A percentile compares a stretch with the other conserved stretches of the same genome.
These are phyloP conservation scores for Hassar affinis DNA, from an alignment of 2,113 vertebrate genomes.

Conservation along the genomic window DNA sequence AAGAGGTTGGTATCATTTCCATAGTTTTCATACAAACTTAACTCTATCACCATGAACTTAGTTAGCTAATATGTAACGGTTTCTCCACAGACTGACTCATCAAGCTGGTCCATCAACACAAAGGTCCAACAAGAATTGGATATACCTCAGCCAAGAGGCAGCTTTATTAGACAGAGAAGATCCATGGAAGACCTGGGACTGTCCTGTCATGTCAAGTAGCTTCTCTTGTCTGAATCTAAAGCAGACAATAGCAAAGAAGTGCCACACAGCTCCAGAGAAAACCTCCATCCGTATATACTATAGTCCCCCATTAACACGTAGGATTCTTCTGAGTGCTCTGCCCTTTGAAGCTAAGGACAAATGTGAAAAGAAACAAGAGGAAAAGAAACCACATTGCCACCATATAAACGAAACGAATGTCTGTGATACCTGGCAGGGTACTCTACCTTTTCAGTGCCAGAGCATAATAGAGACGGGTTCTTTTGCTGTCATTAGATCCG, in stretches of 20 bases:
- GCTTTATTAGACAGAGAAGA: conserved; percentile 67
- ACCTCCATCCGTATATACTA: conserved; percentile 90
- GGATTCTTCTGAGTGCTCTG: conserved; percentile 62
- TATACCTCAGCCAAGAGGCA: conserved; percentile 76
- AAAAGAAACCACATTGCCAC: not conserved
- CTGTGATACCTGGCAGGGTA: conserved; percentile 76
- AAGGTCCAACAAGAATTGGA: conserved; percentile 71
- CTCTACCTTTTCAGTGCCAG: conserved; percentile 75
- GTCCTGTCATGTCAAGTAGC: conserved; percentile 70
- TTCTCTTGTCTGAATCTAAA: conserved; percentile 73
- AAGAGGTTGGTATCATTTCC: conserved; percentile 74
- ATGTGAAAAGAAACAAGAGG: conserved; percentile 22
- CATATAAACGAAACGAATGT: conserved; percentile 56
- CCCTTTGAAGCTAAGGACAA: conserved; percentile 35
- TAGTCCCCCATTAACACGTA: conserved; percentile 86
- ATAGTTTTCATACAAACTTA: conserved; percentile 12
- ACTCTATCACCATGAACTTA: not conserved
- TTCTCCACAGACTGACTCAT: conserved; percentile 69
- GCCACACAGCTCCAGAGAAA: conserved; percentile 90
- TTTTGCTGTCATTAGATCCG: conserved; percentile 39
- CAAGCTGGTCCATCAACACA: conserved; percentile 76
- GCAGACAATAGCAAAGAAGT: conserved; percentile 79
- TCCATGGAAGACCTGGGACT: conserved; percentile 79
- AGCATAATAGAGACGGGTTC: conserved; percentile 70
- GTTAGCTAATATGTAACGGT: not conserved